phyloP scores from a whole-genome alignment of 2,888 invertebrate genomes.

The Thymelicus sylvestris region DNA sequence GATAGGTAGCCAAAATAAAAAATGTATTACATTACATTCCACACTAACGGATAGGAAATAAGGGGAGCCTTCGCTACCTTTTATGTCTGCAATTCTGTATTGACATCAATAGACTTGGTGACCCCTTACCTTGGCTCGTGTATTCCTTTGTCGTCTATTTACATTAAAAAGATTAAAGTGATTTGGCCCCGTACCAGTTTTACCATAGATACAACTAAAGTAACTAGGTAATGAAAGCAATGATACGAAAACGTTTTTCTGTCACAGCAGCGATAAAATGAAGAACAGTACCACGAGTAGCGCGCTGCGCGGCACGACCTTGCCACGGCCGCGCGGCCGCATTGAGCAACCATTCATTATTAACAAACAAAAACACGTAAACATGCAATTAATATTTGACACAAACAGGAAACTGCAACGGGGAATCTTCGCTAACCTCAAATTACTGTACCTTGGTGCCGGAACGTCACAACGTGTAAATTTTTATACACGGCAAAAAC shows the following conservation, averaged over 20 bases:
- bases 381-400: slow-evolving; percentile 39
- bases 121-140: too few species aligned
- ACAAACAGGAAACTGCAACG: slow-evolving; percentile 51
- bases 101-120: too few species aligned
- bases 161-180: neutral
- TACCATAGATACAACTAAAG: neutral
- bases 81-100: too few species aligned
- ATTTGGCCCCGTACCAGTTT: neutral
- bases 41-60: too few species aligned
- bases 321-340: slow-evolving; percentile 58
- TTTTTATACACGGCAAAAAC: slow-evolving; percentile 15
- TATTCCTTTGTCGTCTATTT: too few species aligned
- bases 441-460: slow-evolving; percentile 22
- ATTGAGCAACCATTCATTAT: slow-evolving; percentile 46
- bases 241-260: slow-evolving; percentile 25
- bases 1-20: too few species aligned
- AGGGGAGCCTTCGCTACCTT: too few species aligned
- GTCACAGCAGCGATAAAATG: slow-evolving; percentile 44
- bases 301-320: slow-evolving; percentile 54
- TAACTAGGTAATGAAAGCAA: slow-evolving; percentile 25
- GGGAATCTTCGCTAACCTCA: slow-evolving; percentile 33
- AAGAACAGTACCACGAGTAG: slow-evolving; percentile 49
- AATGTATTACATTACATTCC: too few species aligned
- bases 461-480: neutral
- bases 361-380: slow-evolving; percentile 49